A percentile compares a stretch with the other conserved stretches of the same genome.
phyloP scores from a whole-genome alignment of 2,113 vertebrate species.

The Sturnira hondurensis region DNA sequence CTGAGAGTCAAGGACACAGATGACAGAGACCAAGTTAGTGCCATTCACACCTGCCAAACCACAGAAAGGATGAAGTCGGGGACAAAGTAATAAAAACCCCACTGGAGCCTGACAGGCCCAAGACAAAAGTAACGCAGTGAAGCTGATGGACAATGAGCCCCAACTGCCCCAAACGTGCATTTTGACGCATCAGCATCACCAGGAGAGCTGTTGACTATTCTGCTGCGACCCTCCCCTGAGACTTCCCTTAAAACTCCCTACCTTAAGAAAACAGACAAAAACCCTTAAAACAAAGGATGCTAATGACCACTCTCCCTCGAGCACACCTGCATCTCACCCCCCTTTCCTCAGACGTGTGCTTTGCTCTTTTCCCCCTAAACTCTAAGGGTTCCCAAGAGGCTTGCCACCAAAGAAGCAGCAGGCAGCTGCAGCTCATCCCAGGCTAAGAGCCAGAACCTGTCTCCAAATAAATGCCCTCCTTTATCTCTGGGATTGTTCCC shows the following conservation, averaged over 20 bases:
- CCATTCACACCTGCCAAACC: not conserved
- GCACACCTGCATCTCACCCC: not conserved
- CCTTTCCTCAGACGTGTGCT: not conserved
- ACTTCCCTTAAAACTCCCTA: not conserved
- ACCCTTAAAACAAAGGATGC: not conserved
- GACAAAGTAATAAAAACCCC: not conserved
- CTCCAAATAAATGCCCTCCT: not conserved
- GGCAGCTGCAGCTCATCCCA: not conserved
- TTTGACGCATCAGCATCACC: not conserved
- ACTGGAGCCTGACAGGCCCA: not conserved
- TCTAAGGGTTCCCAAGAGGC: not conserved
- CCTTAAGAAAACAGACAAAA: too few relatives aligned
- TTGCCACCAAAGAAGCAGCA: not conserved
- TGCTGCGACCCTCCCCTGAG: not conserved
- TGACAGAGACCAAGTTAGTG: not conserved
- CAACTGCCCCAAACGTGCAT: not conserved
- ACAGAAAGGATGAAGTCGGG: not conserved
- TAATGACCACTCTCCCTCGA: not conserved
- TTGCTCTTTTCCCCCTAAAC: not conserved
- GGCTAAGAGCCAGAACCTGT: not conserved
- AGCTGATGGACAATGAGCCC: not conserved
- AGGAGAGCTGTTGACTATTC: not conserved
- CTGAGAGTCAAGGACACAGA: not conserved
- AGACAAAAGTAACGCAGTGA: not conserved
- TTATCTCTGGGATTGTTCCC: not conserved